Evolutionary conservation across 2,797 vertebrate species (phyloP).

Genomic region (Pterois miles): DNA sequence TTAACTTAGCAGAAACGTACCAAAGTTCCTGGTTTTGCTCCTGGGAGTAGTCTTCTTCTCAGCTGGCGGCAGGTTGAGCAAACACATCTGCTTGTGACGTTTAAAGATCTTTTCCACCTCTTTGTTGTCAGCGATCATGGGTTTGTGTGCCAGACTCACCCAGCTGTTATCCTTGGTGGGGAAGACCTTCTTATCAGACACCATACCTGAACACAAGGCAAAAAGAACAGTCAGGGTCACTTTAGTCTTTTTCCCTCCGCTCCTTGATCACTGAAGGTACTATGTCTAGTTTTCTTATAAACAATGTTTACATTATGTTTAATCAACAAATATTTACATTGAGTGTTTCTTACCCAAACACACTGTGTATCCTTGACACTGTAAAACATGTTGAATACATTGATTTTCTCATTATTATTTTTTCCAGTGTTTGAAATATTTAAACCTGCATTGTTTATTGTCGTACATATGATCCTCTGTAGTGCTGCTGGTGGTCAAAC

Average conservation of each 20-base stretch:
- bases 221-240: not conserved
- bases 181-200: constrained; percentile 79
- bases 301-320: too few relatives aligned
- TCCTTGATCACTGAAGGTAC: not conserved
- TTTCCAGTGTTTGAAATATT: too few relatives aligned
- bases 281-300: too few relatives aligned
- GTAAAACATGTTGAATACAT: too few relatives aligned
- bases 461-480: too few relatives aligned
- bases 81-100: constrained; percentile 66
- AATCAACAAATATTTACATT: too few relatives aligned
- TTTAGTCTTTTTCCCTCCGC: not conserved
- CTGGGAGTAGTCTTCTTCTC: constrained; percentile 62
- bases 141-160: constrained; percentile 79
- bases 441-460: too few relatives aligned
- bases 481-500: too few relatives aligned
- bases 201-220: constrained; percentile 73
- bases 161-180: constrained; percentile 82
- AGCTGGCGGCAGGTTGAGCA: constrained; percentile 81
- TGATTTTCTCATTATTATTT: too few relatives aligned
- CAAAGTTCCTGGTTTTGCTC: constrained; percentile 43
- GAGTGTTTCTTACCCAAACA: too few relatives aligned
- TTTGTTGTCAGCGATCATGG: constrained; percentile 80
- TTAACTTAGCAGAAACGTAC: constrained; percentile 56
- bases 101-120: constrained; percentile 85
- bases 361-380: too few relatives aligned